phyloP scores from a whole-genome alignment of 2,888 invertebrate genomes.

The Nemotelus nigrinus region DNA sequence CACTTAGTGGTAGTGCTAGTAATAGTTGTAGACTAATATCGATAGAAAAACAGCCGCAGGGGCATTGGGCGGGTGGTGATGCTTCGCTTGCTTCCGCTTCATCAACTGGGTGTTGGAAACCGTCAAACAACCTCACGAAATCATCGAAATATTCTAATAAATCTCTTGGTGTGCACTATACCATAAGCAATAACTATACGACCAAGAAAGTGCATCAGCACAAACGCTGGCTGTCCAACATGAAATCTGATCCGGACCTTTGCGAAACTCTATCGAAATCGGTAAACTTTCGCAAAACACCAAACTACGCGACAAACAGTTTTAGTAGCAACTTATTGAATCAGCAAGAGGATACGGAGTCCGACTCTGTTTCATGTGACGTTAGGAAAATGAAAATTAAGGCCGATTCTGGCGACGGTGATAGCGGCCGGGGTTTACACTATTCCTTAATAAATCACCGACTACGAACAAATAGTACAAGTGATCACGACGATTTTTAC shows the following conservation, averaged over 20 bases:
- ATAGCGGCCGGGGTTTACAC: constrained; percentile 23
- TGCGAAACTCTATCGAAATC: constrained; percentile 57
- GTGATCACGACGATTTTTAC: constrained; percentile 57
- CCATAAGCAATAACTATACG: constrained; percentile 46
- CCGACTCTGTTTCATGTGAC: background rate
- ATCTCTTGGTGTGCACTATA: constrained; percentile 39
- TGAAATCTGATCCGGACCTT: constrained; percentile 59
- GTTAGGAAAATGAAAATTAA: background rate
- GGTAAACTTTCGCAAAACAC: constrained; percentile 47
- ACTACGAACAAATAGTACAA: constrained; percentile 44
- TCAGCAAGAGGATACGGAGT: background rate
- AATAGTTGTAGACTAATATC: constrained; percentile 52
- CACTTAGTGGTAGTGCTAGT: constrained; percentile 52
- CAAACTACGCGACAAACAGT: background rate
- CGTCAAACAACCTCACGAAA: constrained; percentile 5
- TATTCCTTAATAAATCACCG: constrained; percentile 33
- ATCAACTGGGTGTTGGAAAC: constrained; percentile 8
- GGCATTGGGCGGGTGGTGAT: background rate
- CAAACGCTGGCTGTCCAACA: constrained; percentile 54
- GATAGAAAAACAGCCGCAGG: constrained; percentile 47
- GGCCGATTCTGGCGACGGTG: constrained; percentile 27
- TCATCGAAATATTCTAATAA: constrained; percentile 37
- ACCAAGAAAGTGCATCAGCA: constrained; percentile 44
- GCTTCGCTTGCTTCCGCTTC: constrained; percentile 15
- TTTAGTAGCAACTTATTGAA: background rate